Conservation (phyloP, 2,888 invertebrate genomes). For the Cyrtodaria siliqua region DNA sequence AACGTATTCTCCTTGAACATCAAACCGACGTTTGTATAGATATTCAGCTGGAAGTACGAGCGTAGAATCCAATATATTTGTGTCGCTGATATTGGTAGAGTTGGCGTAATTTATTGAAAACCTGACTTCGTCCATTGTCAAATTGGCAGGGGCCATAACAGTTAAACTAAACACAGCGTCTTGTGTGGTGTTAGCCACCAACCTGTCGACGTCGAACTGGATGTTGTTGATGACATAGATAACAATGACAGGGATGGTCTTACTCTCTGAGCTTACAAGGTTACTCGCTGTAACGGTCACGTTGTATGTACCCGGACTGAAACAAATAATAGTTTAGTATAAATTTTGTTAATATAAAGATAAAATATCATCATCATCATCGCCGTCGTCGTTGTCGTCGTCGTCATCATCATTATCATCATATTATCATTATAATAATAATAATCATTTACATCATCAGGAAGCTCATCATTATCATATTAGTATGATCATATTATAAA, state of each 20-base stretch:
- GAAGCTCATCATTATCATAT: too few relatives aligned
- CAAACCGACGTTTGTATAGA: too few relatives aligned
- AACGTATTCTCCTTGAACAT: constrained; percentile 38
- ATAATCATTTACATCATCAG: too few relatives aligned
- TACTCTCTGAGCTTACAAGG: constrained; percentile 40
- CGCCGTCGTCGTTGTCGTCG: too few relatives aligned
- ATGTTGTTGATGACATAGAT: constrained; percentile 48
- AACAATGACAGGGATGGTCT: constrained; percentile 29
- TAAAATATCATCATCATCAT: too few relatives aligned
- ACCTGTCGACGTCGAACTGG: constrained; percentile 18
- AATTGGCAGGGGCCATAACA: constrained; percentile 2
- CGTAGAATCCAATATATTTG: too few relatives aligned
- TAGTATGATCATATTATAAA: too few relatives aligned
- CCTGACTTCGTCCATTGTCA: constrained; percentile 48
- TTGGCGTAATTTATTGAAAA: constrained; percentile 37
- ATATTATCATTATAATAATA: too few relatives aligned
- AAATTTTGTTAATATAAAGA: too few relatives aligned
- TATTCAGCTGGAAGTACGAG: too few relatives aligned
- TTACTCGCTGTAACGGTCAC: constrained; percentile 34
- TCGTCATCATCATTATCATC: too few relatives aligned
- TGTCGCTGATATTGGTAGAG: too few relatives aligned
- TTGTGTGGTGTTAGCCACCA: constrained; percentile 33
- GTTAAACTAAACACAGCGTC: constrained; percentile 23
- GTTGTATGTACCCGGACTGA: constrained; percentile 26
- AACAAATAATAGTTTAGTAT: background rate